These are phyloP conservation scores for Mythimna impura DNA, from an alignment of 2,888 invertebrate species.

Conservation along the genomic window DNA sequence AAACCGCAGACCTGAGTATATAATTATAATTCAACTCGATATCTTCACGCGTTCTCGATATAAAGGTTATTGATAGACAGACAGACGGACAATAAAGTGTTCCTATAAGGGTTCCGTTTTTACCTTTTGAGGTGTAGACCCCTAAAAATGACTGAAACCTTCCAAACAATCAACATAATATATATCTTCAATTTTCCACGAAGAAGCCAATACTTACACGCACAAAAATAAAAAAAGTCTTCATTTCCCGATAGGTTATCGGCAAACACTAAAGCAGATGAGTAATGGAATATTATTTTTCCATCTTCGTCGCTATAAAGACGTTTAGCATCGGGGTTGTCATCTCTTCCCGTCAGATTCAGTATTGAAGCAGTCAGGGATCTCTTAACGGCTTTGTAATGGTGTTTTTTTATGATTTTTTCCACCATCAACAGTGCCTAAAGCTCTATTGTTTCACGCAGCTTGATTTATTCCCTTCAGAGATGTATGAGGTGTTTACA, in stretches of 20 bases:
- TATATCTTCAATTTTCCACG: conserved; percentile 21
- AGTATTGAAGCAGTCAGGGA: conserved; percentile 62
- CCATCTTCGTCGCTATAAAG: conserved; percentile 63
- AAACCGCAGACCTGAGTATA: no score
- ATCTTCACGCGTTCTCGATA: no score
- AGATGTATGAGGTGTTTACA: conserved; percentile 77
- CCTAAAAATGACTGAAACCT: not conserved
- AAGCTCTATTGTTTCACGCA: conserved; percentile 76
- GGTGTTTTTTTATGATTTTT: conserved; percentile 79
- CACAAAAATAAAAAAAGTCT: conserved; percentile 47
- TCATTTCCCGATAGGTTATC: conserved; percentile 53
- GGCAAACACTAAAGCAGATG: conserved; percentile 59
- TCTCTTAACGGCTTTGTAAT: conserved; percentile 77
- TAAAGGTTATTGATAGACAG: no score
- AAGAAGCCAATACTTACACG: not conserved
- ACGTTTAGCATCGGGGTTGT: conserved; percentile 49
- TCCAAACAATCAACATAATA: not conserved
- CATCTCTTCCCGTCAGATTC: conserved; percentile 49
- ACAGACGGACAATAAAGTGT: no score
- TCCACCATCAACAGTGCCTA: conserved; percentile 66
- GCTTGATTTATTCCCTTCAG: conserved; percentile 76
- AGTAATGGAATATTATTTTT: conserved; percentile 65
- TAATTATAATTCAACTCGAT: no score
- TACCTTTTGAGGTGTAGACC: no score
- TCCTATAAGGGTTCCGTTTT: no score